These are phyloP conservation scores for Mirza zaza DNA, from an alignment of 2,113 vertebrate species.

Conservation along the genomic window DNA sequence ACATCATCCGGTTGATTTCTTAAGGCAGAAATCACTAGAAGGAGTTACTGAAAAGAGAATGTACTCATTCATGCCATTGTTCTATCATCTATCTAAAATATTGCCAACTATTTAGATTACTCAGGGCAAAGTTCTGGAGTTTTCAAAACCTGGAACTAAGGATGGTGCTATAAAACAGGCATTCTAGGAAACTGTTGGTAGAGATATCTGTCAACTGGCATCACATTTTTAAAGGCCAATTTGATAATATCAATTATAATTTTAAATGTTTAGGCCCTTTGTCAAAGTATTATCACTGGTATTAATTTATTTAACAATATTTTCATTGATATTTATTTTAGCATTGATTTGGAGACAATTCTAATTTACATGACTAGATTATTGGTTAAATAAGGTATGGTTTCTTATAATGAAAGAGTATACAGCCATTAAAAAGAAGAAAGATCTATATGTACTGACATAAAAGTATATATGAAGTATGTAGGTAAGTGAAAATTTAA, in stretches of 20 bases:
- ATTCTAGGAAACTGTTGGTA: not conserved
- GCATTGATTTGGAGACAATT: slow-evolving; percentile 41
- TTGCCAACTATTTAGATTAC: not conserved
- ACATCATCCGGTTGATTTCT: not conserved
- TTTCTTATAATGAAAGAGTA: not conserved
- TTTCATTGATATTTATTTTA: slow-evolving; percentile 2
- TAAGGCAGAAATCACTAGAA: not conserved
- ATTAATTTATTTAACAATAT: not conserved
- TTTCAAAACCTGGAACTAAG: slow-evolving; percentile 13
- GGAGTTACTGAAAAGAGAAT: not conserved
- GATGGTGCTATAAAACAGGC: not conserved
- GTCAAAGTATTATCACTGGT: not conserved
- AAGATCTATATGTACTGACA: not conserved
- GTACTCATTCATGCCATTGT: not conserved
- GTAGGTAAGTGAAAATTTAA: not conserved
- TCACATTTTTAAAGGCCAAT: not conserved
- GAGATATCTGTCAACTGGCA: not conserved
- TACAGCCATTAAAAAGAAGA: slow-evolving; percentile 24
- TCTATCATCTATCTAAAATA: not conserved
- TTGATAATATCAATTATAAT: not conserved
- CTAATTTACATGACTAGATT: not conserved
- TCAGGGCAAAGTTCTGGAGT: not conserved
- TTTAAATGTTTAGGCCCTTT: not conserved
- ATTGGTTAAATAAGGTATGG: not conserved
- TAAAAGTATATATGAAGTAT: not conserved